These are phyloP conservation scores for Tiliacea aurago DNA, from an alignment of 2,888 invertebrate species.

Conservation along the genomic window DNA sequence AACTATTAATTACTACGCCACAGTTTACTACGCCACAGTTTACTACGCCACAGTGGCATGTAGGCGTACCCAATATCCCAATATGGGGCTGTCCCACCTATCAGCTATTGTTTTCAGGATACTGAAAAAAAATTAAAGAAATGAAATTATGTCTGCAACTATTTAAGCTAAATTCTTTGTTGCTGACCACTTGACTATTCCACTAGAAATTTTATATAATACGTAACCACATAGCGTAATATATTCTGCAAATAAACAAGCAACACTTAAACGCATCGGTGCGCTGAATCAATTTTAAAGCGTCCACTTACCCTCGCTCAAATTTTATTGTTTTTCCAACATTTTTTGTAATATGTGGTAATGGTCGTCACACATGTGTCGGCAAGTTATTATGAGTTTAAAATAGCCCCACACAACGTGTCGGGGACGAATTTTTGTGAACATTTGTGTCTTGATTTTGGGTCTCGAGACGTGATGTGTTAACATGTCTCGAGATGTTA, in stretches of 20 bases:
- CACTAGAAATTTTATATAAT: not conserved
- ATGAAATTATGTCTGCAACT: not conserved
- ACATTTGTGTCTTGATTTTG: conserved; percentile 67
- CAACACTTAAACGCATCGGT: conserved; percentile 67
- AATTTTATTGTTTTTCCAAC: conserved; percentile 89
- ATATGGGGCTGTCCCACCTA: too few relatives aligned
- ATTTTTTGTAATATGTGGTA: conserved; percentile 91
- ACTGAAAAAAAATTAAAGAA: too few relatives aligned
- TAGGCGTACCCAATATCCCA: too few relatives aligned
- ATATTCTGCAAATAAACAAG: conserved; percentile 45
- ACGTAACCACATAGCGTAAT: conserved; percentile 18
- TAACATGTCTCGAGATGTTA: conserved; percentile 33
- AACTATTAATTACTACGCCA: too few relatives aligned
- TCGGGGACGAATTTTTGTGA: conserved; percentile 83
- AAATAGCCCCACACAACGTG: conserved; percentile 86
- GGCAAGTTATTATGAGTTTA: conserved; percentile 90
- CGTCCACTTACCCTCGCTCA: conserved; percentile 77
- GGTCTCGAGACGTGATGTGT: conserved; percentile 33
- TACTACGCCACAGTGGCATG: too few relatives aligned
- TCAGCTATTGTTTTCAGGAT: too few relatives aligned
- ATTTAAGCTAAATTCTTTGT: not conserved
- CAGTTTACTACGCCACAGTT: too few relatives aligned
- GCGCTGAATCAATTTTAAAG: conserved; percentile 85
- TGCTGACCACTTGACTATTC: not conserved
- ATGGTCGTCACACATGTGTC: conserved; percentile 89